Conservation (phyloP, 2,888 invertebrate genomes). For the Chymomyza fuscimana region DNA sequence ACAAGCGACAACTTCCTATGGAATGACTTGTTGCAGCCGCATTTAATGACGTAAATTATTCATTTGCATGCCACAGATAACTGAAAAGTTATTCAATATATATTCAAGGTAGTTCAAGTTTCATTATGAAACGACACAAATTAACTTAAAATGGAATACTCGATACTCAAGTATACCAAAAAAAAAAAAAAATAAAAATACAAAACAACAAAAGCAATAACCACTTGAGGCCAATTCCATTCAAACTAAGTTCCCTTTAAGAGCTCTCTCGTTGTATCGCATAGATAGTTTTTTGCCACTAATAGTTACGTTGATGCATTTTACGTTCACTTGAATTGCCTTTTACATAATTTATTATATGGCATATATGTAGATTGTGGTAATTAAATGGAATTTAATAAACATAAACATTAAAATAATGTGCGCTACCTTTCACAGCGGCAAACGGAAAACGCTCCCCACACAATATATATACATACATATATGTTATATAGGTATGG, state of each 20-base stretch:
- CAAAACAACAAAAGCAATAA: background rate
- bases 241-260: background rate
- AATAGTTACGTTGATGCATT: background rate
- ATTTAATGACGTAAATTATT: background rate
- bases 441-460: conserved; percentile 13
- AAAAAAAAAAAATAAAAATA: too few species aligned
- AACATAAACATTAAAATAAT: conserved; percentile 72
- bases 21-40: too few species aligned
- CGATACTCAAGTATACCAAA: background rate
- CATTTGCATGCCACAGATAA: background rate
- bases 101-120: background rate
- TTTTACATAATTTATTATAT: background rate
- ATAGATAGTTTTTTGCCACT: background rate
- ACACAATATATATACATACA: background rate
- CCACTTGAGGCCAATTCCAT: background rate
- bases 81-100: background rate
- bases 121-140: background rate
- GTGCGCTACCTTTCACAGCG: conserved; percentile 63
- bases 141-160: background rate
- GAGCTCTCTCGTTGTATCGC: background rate
- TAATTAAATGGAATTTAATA: conserved; percentile 73
- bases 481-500: background rate
- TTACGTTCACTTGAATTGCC: background rate
- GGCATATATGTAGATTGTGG: conserved; percentile 48
- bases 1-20: too few species aligned